phyloP scores from a whole-genome alignment of 2,113 vertebrate genomes.

The Litocranius walleri region DNA sequence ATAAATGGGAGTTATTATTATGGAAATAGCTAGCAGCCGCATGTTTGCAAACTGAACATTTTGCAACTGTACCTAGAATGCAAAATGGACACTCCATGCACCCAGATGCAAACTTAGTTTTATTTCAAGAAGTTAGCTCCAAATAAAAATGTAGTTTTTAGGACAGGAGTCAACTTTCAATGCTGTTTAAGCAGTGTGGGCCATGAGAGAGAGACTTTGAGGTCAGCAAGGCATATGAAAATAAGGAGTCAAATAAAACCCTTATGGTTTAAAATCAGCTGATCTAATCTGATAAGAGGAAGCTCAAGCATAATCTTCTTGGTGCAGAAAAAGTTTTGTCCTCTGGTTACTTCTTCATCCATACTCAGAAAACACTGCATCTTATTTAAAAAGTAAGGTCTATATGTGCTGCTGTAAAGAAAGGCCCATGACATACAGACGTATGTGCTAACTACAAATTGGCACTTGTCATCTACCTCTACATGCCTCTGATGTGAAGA shows the following conservation, averaged over 20 bases:
- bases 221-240: background rate
- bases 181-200: background rate
- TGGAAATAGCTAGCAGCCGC: background rate
- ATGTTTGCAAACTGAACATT: background rate
- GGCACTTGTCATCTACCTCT: background rate
- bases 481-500: background rate
- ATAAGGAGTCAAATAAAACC: background rate
- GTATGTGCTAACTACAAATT: background rate
- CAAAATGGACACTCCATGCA: background rate
- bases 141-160: background rate
- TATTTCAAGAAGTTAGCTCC: background rate
- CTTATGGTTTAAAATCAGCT: background rate
- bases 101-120: background rate
- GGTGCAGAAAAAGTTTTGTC: constrained; percentile 15
- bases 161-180: background rate
- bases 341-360: background rate
- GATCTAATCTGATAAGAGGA: background rate
- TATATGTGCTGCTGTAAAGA: background rate
- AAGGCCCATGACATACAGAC: background rate
- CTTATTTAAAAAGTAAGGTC: constrained; percentile 31
- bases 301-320: background rate
- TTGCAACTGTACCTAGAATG: background rate
- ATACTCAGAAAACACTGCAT: background rate
- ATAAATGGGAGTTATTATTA: constrained; percentile 7
- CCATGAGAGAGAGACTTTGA: background rate